Base-by-base conservation (phyloP, 2,888 invertebrate species). In the Ceriagrion tenellum region DNA sequence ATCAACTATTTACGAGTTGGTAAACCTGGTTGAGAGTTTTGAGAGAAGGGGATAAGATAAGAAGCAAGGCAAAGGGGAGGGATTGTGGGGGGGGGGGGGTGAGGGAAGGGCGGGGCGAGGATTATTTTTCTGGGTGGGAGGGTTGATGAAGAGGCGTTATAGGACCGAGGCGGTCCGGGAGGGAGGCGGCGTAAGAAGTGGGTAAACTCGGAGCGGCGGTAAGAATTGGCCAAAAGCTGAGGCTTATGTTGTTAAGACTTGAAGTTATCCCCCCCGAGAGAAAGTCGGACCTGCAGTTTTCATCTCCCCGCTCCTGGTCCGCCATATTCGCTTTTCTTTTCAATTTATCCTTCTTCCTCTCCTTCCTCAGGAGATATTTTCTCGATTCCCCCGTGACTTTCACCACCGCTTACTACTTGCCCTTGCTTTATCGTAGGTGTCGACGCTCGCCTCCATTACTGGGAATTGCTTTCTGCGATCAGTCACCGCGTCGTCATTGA, bases 161-260 rank as follows among this genome's bases (percentile, higher is more conserved):
- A 23, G 69, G 26, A 3, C 8, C 23, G 23, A 13, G 35, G 35
- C 0, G 74, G 30, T 0, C 16, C 6, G 74, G 35, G 13, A 26
- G 74, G 12, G 74, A 6, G 74, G 74, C 10, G 30, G 30, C 8
- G 30, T 30, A 30, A 81, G 74, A 81, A 12, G 74, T 35, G 74
- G 13, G 74, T 26, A 81, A 81, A 81, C 6, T 81, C 74, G 35
- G 74, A 18, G 74, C 74, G 30, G 74, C 74, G 74, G 47, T 47
- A 81, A 35, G 74, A 81, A 81, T 81, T 81, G 74, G 74, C 74
- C 35, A 30, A 81, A 81, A 81, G 74, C 74, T 81, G 74, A 26
- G 30, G 74, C 74, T 81, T 81, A 81, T 81, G 74, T 81, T 81
- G 74, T 81, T 81, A 81, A 81, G 74, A 81, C 74, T 81, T 81